Evolutionary conservation across 2,797 vertebrate species (phyloP).

Genomic region (Tachyglossus aculeatus): DNA sequence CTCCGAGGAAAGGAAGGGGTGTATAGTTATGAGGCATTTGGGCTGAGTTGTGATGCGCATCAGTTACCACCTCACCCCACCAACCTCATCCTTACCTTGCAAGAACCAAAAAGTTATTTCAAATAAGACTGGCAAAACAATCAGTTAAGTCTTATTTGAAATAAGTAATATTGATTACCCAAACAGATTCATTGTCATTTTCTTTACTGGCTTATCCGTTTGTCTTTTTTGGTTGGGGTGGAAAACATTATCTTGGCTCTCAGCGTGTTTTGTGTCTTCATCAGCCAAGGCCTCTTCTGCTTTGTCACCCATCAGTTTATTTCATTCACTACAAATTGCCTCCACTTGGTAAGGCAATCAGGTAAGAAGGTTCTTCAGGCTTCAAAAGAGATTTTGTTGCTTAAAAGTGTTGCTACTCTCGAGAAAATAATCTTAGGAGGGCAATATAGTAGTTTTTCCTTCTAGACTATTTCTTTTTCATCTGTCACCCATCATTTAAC

Average conservation of each 20-base stretch:
- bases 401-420: background rate
- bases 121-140: slow-evolving; percentile 20
- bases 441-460: background rate
- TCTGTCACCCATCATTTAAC: background rate
- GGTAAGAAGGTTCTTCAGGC: background rate
- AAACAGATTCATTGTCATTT: slow-evolving; percentile 9
- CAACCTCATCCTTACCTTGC: background rate
- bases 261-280: background rate
- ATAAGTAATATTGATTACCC: slow-evolving; percentile 12
- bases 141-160: slow-evolving; percentile 33
- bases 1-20: no score
- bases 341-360: background rate
- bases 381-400: background rate
- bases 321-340: background rate
- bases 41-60: no score
- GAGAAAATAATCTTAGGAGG: background rate
- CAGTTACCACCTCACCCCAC: no score
- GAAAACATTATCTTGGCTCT: background rate
- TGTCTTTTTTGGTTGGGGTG: background rate
- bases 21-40: no score
- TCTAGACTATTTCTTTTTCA: slow-evolving; percentile 5
- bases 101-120: background rate
- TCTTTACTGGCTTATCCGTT: background rate
- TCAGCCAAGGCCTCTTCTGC: background rate
- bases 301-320: background rate